Base-by-base conservation (phyloP, 2,797 vertebrate species). In the Characodon lateralis region DNA sequence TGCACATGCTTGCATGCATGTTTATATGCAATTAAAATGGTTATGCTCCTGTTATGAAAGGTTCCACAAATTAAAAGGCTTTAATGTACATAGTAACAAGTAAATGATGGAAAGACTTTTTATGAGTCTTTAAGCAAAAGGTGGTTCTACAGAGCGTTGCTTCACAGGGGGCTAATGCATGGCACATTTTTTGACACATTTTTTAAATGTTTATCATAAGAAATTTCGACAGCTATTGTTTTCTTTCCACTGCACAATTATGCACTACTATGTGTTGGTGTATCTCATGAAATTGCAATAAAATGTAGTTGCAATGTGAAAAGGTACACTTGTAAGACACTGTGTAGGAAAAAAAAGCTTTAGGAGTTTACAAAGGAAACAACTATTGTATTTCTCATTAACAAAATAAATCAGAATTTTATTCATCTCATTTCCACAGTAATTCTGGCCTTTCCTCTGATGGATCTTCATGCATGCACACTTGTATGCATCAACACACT, bases 11-110 rank as follows among this genome's bases (percentile, higher is more conserved):
- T 69, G 41, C 35, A 86, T 72, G 76, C 85, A 84, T 78, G 73
- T 84, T 51, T 66, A 51, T 78, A 58, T 78, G 78, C 77, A 88
- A 77, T 83, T 53, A 86, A 86, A 72, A 77, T 75, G 78, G 68
- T 13, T 18, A 85, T 83, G 79, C 88, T 89, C 87, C 68, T n/a
- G 41, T 89, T 88, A 92, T 93, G 78, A 91, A 92, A 90, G 78
- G 81, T 41, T 43, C n/a, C 66, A 72, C 81, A 87, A 86, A 87
- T 87, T 41, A 77, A 86, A 82, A 77, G 12, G 39, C 65, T 72
- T 59, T 79, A 39, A 84, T 81, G 77, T 79, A 84, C 87, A 91
- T 31, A 72, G 26, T 77, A 9, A 65, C 53, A 86, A 76, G 75
- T 69, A 77, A 85, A 81, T 71, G 41, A 79, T 72, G 66, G 77